Evolutionary conservation across 2,888 invertebrate species (phyloP), one percentile per base, ranked within the genome.

Genomic region (Cephus pulcher): DNA sequence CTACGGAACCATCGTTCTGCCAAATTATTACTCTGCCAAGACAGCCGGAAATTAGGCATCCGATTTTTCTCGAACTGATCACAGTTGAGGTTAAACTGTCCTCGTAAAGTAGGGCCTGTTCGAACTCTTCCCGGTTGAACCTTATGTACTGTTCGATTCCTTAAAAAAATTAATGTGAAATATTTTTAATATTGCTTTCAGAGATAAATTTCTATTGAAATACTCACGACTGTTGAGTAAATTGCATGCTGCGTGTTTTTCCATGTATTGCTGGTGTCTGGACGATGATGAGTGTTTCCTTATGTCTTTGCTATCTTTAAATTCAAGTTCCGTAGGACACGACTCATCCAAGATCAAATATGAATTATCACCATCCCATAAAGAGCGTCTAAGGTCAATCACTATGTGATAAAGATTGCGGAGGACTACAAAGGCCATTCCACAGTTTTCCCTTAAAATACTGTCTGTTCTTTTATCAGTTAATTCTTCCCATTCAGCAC

Each of bases 21-120:
- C 91, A 91, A 56, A 91, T 88, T 78, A 91, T 89, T 11, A 90
- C 84, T 77, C 89, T 86, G 3, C 91, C 90, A 12, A 91, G 80
- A 76, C 90, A 90, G 56, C 90, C 91, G 4, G 88, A 88, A 56
- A 91, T 87, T 4, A 91, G 77, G 75, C 90, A 91, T 33, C 91
- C 90, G 15, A 90, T 89, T 80, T 91, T 91, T n/a, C 82, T 82
- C 0, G 89, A 90, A 80, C 86, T 88, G 37, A 88, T 82, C 12
- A 91, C 69, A 11, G 85, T 82, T 1, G 89, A 87, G 12, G 90
- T 90, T 33, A 90, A 81, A 40, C 82, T 87, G 68, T 91, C 89
- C 12, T 85, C 82, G n/a, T 86, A 83, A 15, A 90, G 82, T 34
- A 85, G 79, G 15, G 85, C 84, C 0, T 86, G 83, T 75, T 91